These are phyloP conservation scores for Drosophila grimshawi DNA, from an alignment of 1,140 invertebrate genomes.

Conservation along the genomic window DNA sequence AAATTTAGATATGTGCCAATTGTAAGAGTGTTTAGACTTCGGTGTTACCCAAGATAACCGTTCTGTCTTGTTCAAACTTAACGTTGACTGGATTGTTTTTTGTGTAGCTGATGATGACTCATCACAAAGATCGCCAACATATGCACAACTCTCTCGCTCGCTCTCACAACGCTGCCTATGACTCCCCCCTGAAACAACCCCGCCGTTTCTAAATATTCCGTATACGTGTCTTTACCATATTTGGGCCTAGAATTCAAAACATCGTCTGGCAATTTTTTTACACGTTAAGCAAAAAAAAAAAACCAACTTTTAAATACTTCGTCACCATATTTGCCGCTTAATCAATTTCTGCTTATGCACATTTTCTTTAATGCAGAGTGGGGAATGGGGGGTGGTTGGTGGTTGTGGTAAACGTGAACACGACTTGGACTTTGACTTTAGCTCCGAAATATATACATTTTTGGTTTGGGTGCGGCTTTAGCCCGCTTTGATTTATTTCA, in stretches of 20 bases:
- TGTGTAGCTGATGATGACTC: slow-evolving; percentile 52
- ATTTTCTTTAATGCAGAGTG: slow-evolving; percentile 21
- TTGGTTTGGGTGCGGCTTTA: slow-evolving; percentile 52
- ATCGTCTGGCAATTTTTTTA: slow-evolving; percentile 40
- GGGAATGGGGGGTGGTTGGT: neutral
- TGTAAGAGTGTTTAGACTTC: no score
- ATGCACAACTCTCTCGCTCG: slow-evolving; percentile 30
- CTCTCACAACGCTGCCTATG: neutral
- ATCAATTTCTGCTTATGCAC: slow-evolving; percentile 74
- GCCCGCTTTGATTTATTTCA: slow-evolving; percentile 66
- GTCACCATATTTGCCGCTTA: slow-evolving; percentile 79
- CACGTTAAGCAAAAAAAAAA: slow-evolving; percentile 34
- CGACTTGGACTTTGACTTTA: slow-evolving; percentile 39
- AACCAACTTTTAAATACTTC: slow-evolving; percentile 61
- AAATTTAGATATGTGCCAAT: no score
- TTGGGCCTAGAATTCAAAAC: slow-evolving; percentile 58
- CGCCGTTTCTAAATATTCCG: slow-evolving; percentile 53
- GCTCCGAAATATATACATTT: neutral
- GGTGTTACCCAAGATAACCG: no score
- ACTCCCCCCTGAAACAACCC: neutral
- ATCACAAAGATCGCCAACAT: slow-evolving; percentile 28
- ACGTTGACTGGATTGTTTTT: slow-evolving; percentile 16
- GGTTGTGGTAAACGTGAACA: slow-evolving; percentile 16
- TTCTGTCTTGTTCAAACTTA: slow-evolving; percentile 40
- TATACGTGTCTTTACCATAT: slow-evolving; percentile 75